Evolutionary conservation across 1,140 invertebrate genomes (phyloP), one percentile per base, ranked within the genome.

Genomic region (Aphidius ervi): DNA sequence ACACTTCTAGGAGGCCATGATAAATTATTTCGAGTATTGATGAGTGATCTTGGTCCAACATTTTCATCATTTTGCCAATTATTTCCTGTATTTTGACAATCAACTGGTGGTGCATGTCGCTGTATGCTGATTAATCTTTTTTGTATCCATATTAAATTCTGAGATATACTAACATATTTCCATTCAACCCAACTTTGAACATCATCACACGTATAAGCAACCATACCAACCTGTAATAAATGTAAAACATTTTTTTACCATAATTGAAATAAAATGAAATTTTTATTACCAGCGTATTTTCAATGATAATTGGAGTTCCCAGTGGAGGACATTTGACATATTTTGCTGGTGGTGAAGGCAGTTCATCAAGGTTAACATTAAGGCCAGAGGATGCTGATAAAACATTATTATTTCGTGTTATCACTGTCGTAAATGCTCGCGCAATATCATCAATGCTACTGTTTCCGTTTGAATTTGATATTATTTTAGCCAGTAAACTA

Each of bases 161-260:
- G 65, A 20, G 63, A 63, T 50, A 70, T 61, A n/a, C 67, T 65
- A 4, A 67, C 68, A 54, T 72, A 74, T 59, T 70, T 67, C 70
- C 70, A 70, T 59, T 66, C 62, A 31, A 70, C 70, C 68, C 68
- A 69, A 55, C 46, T 62, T 60, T 72, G 67, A 8, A 58, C 42
- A 41, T 74, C 69, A 49, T 69, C 64, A 54, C 70, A 72, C 23
- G 72, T 72, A 47, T 72, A 68, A 10, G 68, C 67, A 49, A 74
- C 55, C 56, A 70, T 57, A 9, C 58, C 69, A 37, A 71, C 58
- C 69, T 74, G 39, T 9, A 63, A 70, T 58, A 50, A 7, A 37
- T 55, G 31, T 9, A 23, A 46, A 49, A 46, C 16, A 16, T 16
- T 55, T 41, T 53, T 49, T 55, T 43, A 57, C 8, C 9, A 9